Evolutionary conservation across 1,140 invertebrate genomes (phyloP), one percentile per base, ranked within the genome.

Genomic region (Amyelois transitella): DNA sequence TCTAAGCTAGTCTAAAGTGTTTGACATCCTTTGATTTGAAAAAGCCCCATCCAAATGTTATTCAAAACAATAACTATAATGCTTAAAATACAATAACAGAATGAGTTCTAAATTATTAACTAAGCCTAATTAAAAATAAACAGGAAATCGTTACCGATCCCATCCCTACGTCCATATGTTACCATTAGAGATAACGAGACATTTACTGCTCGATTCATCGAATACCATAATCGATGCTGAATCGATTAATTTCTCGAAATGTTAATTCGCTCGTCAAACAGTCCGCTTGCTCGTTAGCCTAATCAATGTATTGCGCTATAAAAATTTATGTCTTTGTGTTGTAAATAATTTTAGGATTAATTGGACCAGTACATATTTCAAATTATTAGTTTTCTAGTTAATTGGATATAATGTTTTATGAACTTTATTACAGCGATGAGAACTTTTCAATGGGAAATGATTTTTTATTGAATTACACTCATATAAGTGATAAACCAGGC

Each of bases 171-270:
- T 18, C 75, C 78, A 77, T 84, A 81, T 81, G 81, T 79, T 81
- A 75, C 75, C 66, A 74, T 80, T 80, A 80, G 69, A 52, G 58
- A 70, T 81, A 80, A 84, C 78, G 74, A 84, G 77, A 78, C 75
- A 45, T 84, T 81, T 83, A 83, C 69, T 58, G 56, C 74, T 68
- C 77, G 60, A 74, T 70, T 74, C 68, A 66, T 68, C 71, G 70
- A 62, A 69, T 66, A 62, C 49, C 48, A 48, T 58, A 72, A 75
- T 74, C 63, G 66, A 64, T 64, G 65, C 43, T 58, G 65, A 75
- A 83, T 83, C 81, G 75, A 81, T 81, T 78, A 81, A 79, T 83
- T 77, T 76, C 66, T 72, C 67, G 75, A 76, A 77, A 82, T 77
- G 74, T 79, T 76, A 83, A 81, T 77, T 81, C 63, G 62, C 56